Conservation (phyloP, 2,888 invertebrate genomes). For the Mesorhabditis sp. region DNA sequence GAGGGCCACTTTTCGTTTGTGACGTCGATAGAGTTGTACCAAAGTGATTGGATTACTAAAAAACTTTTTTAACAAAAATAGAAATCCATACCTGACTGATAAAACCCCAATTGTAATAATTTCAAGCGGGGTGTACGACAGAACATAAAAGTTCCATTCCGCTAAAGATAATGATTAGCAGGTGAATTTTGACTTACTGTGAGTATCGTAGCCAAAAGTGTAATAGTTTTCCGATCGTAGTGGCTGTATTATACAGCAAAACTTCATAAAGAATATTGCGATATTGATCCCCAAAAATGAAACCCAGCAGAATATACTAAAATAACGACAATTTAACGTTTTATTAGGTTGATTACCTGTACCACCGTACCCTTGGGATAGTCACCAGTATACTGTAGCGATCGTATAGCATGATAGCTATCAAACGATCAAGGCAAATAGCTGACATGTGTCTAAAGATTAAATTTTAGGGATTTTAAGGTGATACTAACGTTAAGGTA, state of each 20-base stretch:
- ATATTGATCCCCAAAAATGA: conserved; percentile 46
- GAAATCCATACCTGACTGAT: conserved; percentile 25
- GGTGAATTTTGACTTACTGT: conserved; percentile 6
- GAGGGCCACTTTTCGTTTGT: conserved; percentile 54
- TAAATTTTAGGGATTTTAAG: background rate
- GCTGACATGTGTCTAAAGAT: conserved; percentile 54
- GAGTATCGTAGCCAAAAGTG: conserved; percentile 50
- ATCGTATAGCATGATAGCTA: conserved; percentile 54
- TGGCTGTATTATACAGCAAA: conserved; percentile 56
- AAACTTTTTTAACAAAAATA: too few relatives aligned
- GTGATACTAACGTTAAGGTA: conserved; percentile 47
- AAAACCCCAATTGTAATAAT: conserved; percentile 48
- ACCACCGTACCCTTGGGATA: conserved; percentile 30
- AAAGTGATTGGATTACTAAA: conserved; percentile 53
- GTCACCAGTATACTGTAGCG: conserved; percentile 50
- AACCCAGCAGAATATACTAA: conserved; percentile 48
- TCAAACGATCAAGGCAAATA: conserved; percentile 55
- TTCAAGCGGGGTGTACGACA: conserved; percentile 54
- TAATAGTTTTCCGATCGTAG: conserved; percentile 46
- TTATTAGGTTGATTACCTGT: conserved; percentile 21
- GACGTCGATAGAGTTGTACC: conserved; percentile 51
- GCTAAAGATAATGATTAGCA: conserved; percentile 15
- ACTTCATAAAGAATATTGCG: conserved; percentile 38
- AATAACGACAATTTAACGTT: conserved; percentile 10
- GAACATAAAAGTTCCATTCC: conserved; percentile 45